phyloP scores from a whole-genome alignment of 2,797 vertebrate genomes.

The Sphaeramia orbicularis region DNA sequence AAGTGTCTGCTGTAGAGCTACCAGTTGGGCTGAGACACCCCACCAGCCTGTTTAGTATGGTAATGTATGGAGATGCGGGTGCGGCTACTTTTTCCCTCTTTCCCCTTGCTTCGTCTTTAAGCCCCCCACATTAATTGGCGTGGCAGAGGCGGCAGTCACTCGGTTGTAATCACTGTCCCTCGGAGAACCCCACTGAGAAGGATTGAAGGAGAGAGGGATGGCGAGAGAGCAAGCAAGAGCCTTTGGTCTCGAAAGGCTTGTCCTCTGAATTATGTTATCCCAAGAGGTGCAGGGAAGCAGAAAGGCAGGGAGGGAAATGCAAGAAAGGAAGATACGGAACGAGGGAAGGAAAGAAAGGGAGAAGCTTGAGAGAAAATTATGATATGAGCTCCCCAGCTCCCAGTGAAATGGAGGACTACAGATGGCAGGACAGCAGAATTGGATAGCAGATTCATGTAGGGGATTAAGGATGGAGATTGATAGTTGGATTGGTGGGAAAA shows the following conservation, averaged over 20 bases:
- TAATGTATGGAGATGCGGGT: slow-evolving; percentile 81
- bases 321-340: slow-evolving; percentile 39
- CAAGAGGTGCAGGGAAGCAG: slow-evolving; percentile 54
- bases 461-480: slow-evolving; percentile 69
- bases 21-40: slow-evolving; percentile 56
- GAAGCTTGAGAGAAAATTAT: slow-evolving; percentile 57
- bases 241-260: slow-evolving; percentile 60
- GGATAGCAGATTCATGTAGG: slow-evolving; percentile 48
- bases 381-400: slow-evolving; percentile 37
- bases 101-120: slow-evolving; percentile 65
- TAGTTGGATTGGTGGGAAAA: slow-evolving; percentile 38
- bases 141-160: slow-evolving; percentile 73
- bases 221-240: slow-evolving; percentile 42
- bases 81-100: slow-evolving; percentile 52
- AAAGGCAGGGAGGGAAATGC: slow-evolving; percentile 32
- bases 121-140: slow-evolving; percentile 79
- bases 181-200: slow-evolving; percentile 68
- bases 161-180: slow-evolving; percentile 82
- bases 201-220: slow-evolving; percentile 48
- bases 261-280: slow-evolving; percentile 69
- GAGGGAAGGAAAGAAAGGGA: slow-evolving; percentile 12
- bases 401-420: slow-evolving; percentile 34
- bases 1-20: slow-evolving; percentile 74
- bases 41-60: slow-evolving; percentile 79
- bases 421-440: slow-evolving; percentile 49